Conservation (phyloP, 1,140 invertebrate species). For the Laupala kohalensis region DNA sequence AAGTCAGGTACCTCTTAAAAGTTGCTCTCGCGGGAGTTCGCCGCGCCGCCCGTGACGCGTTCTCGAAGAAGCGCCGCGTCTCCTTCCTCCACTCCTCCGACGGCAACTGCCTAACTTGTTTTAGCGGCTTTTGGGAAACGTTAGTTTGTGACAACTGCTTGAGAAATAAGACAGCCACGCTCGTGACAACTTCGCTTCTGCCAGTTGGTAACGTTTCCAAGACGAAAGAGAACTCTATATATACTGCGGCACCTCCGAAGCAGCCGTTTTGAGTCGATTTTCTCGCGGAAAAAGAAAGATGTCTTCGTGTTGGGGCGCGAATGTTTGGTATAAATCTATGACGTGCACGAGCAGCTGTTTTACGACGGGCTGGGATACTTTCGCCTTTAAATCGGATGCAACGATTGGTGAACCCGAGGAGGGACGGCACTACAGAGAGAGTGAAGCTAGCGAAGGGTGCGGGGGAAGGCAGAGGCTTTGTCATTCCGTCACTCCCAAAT, state of each 20-base stretch:
- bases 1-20: background rate
- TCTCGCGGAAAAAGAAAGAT: background rate
- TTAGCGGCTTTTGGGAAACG: background rate
- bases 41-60: no score
- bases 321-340: background rate
- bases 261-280: background rate
- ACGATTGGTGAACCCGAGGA: background rate
- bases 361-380: background rate
- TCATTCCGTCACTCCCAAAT: background rate
- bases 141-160: background rate
- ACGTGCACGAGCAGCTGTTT: background rate
- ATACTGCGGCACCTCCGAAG: background rate
- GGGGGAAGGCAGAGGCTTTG: no score
- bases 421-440: background rate
- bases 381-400: background rate
- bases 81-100: background rate
- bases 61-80: no score
- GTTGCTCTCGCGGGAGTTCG: background rate
- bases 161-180: background rate
- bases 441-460: background rate
- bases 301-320: background rate
- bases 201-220: background rate
- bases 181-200: background rate
- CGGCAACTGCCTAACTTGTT: background rate
- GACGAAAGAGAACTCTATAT: background rate